phyloP scores from a whole-genome alignment of 37 sponge, comb jelly and placozoan genomes.

The Ianthella basta region DNA sequence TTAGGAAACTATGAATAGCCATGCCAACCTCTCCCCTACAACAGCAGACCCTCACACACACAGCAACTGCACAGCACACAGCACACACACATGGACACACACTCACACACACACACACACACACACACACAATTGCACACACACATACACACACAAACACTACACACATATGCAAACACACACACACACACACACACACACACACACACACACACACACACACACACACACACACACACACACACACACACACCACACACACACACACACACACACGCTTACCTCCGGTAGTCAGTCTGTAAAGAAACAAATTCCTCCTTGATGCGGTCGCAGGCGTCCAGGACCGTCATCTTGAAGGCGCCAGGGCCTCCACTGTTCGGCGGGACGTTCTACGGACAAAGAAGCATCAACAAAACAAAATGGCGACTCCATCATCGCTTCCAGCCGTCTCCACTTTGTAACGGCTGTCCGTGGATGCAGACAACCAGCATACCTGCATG shows the following conservation, averaged over 20 bases:
- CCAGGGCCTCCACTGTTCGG: slow-evolving; percentile 11
- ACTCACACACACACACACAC: slow-evolving; percentile 13
- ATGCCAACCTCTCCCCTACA: background rate
- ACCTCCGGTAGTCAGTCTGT: slow-evolving; percentile 67
- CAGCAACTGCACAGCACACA: background rate
- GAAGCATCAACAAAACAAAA: too few species aligned
- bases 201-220: slow-evolving; percentile 43
- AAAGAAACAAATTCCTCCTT: slow-evolving; percentile 71
- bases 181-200: slow-evolving; percentile 15
- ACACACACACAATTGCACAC: background rate
- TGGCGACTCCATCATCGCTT: too few species aligned
- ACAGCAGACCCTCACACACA: background rate
- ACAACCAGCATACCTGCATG: background rate
- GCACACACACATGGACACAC: slow-evolving; percentile 27
- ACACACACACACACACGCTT: slow-evolving; percentile 26
- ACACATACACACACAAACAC: background rate
- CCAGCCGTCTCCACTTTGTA: too few species aligned
- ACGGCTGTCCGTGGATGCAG: background rate
- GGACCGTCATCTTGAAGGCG: slow-evolving; percentile 53
- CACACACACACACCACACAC: background rate
- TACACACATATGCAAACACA: background rate
- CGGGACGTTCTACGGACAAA: background rate
- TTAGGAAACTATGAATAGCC: too few species aligned
- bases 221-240: background rate
- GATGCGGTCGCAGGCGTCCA: slow-evolving; percentile 60